Percentiles rank a stretch among this genome's conserved stretches.
phyloP scores from a whole-genome alignment of 1,140 invertebrate species.

The Aphidius ervi region DNA sequence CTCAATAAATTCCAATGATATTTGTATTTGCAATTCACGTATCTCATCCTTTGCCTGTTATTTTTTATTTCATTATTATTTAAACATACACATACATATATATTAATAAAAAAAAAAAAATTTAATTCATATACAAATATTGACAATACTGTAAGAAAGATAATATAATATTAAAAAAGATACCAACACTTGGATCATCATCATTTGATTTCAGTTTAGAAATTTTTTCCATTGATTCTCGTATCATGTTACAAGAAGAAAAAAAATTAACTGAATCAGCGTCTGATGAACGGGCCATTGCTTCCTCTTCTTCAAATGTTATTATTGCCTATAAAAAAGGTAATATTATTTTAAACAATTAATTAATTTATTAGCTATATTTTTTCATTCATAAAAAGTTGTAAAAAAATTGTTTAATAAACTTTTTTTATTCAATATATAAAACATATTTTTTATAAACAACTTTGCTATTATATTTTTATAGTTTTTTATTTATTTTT shows the following conservation, averaged over 20 bases:
- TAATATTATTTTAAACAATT: neutral
- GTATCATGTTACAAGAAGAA: constrained; percentile 64
- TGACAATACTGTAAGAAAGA: constrained; percentile 13
- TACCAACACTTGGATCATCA: constrained; percentile 53
- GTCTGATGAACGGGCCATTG: constrained; percentile 59
- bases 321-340: constrained; percentile 58
- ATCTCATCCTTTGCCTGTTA: constrained; percentile 60
- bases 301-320: constrained; percentile 71
- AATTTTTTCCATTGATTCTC: constrained; percentile 63
- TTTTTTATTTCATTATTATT: constrained; percentile 12
- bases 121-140: neutral
- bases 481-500: neutral
- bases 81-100: neutral
- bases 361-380: too few relatives aligned
- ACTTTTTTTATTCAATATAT: too few relatives aligned
- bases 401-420: too few relatives aligned
- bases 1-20: constrained; percentile 69
- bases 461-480: too few relatives aligned
- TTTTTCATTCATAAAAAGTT: too few relatives aligned
- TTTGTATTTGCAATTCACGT: constrained; percentile 63
- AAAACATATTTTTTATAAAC: too few relatives aligned
- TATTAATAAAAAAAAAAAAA: constrained; percentile 13
- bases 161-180: constrained; percentile 27
- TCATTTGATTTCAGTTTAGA: constrained; percentile 58
- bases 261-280: constrained; percentile 67